A percentile compares a stretch with the other conserved stretches of the same genome.
Conservation (phyloP, 2,797 vertebrate genomes). For the Rallus crepitans region DNA sequence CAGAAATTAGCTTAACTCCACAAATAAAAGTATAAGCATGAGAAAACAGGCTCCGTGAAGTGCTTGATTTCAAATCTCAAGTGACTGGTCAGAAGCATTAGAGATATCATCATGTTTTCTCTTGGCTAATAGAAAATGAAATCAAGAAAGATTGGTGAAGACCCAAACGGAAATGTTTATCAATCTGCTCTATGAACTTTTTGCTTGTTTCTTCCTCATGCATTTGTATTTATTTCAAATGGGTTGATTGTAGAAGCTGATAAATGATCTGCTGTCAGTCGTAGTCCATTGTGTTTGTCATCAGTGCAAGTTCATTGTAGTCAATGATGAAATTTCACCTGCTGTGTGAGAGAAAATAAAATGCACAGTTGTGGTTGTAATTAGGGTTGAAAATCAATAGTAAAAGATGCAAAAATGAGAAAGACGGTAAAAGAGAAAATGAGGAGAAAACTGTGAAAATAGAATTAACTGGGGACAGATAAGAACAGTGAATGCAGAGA, state of each 20-base stretch:
- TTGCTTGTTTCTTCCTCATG: not conserved
- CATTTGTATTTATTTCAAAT: slow-evolving; percentile 45
- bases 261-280: slow-evolving; percentile 37
- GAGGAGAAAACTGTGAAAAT: slow-evolving; percentile 1
- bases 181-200: not conserved
- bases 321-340: slow-evolving; percentile 58
- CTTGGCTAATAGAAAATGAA: not conserved
- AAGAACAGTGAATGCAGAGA: slow-evolving; percentile 4
- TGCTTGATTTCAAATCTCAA: not conserved
- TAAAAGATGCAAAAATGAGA: slow-evolving; percentile 49
- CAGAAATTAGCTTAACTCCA: not conserved
- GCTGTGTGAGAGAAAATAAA: slow-evolving; percentile 59
- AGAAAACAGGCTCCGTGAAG: not conserved
- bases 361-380: slow-evolving; percentile 51
- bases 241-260: slow-evolving; percentile 5
- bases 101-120: rapidly evolving
- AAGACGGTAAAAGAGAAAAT: slow-evolving; percentile 18
- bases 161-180: not conserved
- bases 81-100: not conserved
- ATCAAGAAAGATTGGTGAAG: not conserved
- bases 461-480: slow-evolving; percentile 26
- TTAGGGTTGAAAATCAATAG: slow-evolving; percentile 63
- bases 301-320: slow-evolving; percentile 33
- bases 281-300: slow-evolving; percentile 46
- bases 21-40: not conserved